A percentile compares a stretch with the other conserved stretches of the same genome.
These are phyloP conservation scores for Hyperoodon ampullatus DNA, from an alignment of 2,113 vertebrate genomes.

Conservation along the genomic window DNA sequence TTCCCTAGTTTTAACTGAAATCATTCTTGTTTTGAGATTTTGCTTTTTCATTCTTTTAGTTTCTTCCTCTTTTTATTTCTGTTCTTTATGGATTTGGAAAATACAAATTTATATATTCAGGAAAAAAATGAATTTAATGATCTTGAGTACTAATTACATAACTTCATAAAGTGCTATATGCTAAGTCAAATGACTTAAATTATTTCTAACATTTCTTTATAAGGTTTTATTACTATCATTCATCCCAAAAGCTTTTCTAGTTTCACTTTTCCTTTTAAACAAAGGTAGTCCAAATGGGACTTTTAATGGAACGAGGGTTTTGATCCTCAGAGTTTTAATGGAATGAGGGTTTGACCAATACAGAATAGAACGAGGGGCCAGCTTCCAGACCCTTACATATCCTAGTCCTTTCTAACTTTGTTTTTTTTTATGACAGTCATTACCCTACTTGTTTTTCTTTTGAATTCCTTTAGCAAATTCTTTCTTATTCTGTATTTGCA, in stretches of 20 bases:
- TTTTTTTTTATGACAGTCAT: neutral
- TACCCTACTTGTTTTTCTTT: neutral
- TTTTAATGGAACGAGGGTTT: no score
- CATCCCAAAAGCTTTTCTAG: neutral
- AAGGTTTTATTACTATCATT: neutral
- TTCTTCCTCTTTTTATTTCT: neutral
- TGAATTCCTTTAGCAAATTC: neutral
- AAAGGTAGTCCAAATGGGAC: neutral
- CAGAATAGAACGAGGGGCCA: rapidly evolving
- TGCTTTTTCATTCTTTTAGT: neutral
- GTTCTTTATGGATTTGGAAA: neutral
- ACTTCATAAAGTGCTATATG: neutral
- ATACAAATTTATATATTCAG: neutral
- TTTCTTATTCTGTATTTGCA: neutral
- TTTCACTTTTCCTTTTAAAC: neutral
- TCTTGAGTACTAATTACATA: no score
- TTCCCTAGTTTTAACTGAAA: neutral
- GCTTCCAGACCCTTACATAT: neutral
- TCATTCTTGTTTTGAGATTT: neutral
- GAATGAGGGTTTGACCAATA: no score
- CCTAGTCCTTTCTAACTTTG: neutral
- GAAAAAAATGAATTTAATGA: neutral
- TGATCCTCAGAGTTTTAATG: neutral
- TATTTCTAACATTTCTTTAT: neutral
- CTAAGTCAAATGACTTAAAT: neutral